Conservation (phyloP, 2,113 vertebrate species). For the Brachyhypopomus gauderio region DNA sequence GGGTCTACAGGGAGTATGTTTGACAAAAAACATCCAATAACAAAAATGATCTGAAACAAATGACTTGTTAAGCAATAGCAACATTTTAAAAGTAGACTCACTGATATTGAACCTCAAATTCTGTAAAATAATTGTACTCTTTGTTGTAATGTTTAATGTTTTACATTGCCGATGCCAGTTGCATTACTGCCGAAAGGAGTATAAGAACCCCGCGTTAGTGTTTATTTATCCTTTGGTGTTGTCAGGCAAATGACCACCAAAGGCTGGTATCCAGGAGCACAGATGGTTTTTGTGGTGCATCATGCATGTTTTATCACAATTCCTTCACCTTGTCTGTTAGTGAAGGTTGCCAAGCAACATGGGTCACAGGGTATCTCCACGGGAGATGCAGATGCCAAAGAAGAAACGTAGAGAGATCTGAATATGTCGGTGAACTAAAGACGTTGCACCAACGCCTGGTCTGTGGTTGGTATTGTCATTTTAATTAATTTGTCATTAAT, state of each 20-base stretch:
- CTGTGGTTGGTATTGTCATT: not conserved
- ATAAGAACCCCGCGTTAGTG: too few relatives aligned
- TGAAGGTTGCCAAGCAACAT: constrained; percentile 64
- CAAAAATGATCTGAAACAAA: too few relatives aligned
- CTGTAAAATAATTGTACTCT: too few relatives aligned
- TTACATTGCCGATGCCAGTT: too few relatives aligned
- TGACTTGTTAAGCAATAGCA: too few relatives aligned
- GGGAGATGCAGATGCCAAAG: constrained; percentile 9
- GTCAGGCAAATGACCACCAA: too few relatives aligned
- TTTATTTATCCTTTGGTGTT: too few relatives aligned
- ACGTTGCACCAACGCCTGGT: not conserved
- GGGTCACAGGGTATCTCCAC: constrained; percentile 12
- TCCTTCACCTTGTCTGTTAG: constrained; percentile 57
- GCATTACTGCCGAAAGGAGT: too few relatives aligned
- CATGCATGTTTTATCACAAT: constrained; percentile 70
- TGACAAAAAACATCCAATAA: too few relatives aligned
- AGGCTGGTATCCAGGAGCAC: not conserved
- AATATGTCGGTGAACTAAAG: not conserved
- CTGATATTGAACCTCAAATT: too few relatives aligned
- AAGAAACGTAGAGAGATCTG: not conserved
- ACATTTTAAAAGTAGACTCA: too few relatives aligned
- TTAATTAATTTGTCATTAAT: not conserved
- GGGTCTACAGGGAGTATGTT: not conserved
- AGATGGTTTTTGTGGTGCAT: constrained; percentile 18
- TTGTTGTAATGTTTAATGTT: too few relatives aligned